Base-by-base conservation (phyloP, 2,888 invertebrate species). In the Mythimna albipuncta region DNA sequence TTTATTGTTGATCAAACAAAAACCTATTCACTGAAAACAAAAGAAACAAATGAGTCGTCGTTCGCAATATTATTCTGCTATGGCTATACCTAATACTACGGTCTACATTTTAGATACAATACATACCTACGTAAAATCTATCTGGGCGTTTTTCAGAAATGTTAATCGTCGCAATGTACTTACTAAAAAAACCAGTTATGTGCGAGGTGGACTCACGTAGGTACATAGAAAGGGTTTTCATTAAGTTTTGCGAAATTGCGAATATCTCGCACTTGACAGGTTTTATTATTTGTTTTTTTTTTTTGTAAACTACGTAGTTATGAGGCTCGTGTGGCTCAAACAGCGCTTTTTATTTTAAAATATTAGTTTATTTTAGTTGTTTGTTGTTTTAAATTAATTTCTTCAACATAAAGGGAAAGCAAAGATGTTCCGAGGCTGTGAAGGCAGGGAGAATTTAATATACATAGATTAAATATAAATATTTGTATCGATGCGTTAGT, bases 1-100 rank as follows among this genome's bases (percentile, higher is more conserved):
- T 68, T 70, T 77, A 78, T 77, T 81, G 80, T 79, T 64, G 80
- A 66, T 71, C 69, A 73, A 69, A 74, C 64, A 84, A 69, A 85
- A 82, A 88, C 55, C 87, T 91, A 91, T 78, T 85, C 85, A 86
- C 91, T 91, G 91, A 89, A 91, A 91, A 90, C 87, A 90, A 89
- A 83, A 85, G 86, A 81, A 75, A 85, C 63, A 44, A 66, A 61
- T 67, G 6, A 64, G 72, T 68, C 50, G n/a, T 58, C 11, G 35
- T 35, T 57, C 47, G 16, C 32, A 50, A 16, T 62, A 50, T 62
- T 67, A 67, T 54, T 55, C 54, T 32, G n/a, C 41, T 64, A 21
- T 66, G 63, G n/a, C 41, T 64, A 21, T 66, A 63, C 50, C 47
- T 41, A 59, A 58, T 19, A 19, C 32, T 58, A 58, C 35, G 38